Evolutionary conservation across 2,113 vertebrate species (phyloP), one percentile per base, ranked within the genome.

Genomic region (Enhydra lutris): DNA sequence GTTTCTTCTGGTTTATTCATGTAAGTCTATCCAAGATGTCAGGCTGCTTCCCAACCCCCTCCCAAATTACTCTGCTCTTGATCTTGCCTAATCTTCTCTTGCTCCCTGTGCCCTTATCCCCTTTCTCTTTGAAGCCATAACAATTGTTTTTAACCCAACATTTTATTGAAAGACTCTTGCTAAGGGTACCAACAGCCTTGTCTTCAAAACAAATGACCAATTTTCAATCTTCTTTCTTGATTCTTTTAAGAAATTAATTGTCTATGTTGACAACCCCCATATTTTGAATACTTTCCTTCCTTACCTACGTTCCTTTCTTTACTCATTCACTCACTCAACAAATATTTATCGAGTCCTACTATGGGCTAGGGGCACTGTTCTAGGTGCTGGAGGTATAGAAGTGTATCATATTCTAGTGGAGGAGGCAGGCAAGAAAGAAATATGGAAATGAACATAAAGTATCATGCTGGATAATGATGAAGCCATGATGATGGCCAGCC

Each of bases 131-230:
- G 84, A 95, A 92, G 76, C 29, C 79, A 23, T 76, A 83, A 42
- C 31, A 73, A 71, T 87, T 92, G 79, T 69, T 98, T 94, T 87
- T 91, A 55, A 90, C 84, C 63, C 50, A 92, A 76, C 29, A 65
- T 47, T 78, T 63, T 82, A 95, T 84, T 97, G 97, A 94, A 96
- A 96, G 92, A 88, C 92, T 96, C 96, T 97, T 95, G 82, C 96
- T 94, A 89, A 97, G 90, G 74, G 96, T 89, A 92, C 84, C 63
- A 89, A 31, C 20, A 93, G 93, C 95, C 98, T 94, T 55, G 87
- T 98, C 93, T 97, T 98, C 47, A 89, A 94, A 89, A 87, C 61
- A 31, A 96, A 96, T 15, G 95, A 91, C 95, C 96, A 92, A 84
- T 90, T 97, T 97, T 96, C 90, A 85, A 59, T 61, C 87, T 83